Percentiles rank a stretch among this genome's conserved stretches.
These are phyloP conservation scores for Halcyon malimbica DNA, from an alignment of 2,113 vertebrate species.

Conservation along the genomic window DNA sequence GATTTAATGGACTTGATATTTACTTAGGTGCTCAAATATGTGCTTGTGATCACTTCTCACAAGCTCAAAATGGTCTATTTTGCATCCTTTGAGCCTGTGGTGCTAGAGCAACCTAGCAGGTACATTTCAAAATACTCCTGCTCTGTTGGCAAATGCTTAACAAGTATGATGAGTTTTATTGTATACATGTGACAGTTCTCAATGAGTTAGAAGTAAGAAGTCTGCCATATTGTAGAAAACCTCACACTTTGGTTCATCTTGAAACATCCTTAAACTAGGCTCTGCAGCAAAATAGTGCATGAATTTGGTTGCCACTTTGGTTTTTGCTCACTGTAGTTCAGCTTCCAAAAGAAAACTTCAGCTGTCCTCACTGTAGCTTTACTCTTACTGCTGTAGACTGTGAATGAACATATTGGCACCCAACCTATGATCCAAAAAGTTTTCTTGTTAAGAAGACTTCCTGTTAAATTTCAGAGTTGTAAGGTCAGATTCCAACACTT, in stretches of 20 bases:
- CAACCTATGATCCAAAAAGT: background rate
- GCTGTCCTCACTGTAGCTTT: background rate
- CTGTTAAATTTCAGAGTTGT: background rate
- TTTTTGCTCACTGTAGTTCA: background rate
- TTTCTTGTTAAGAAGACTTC: constrained; percentile 10
- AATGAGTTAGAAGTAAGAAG: background rate
- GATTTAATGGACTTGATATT: background rate
- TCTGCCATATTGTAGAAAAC: background rate
- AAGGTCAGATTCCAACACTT: background rate
- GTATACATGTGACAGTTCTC: background rate
- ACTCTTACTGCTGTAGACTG: background rate
- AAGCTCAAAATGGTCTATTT: background rate
- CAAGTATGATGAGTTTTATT: background rate
- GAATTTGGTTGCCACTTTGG: background rate
- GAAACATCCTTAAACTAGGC: background rate
- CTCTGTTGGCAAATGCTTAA: background rate
- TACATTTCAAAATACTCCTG: background rate
- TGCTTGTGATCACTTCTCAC: background rate
- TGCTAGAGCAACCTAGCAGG: background rate
- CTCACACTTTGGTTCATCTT: background rate
- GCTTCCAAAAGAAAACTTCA: background rate
- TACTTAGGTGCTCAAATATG: background rate
- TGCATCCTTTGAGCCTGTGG: background rate
- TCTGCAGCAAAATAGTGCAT: background rate
- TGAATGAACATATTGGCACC: background rate